Percentiles rank a stretch among this genome's conserved stretches.
Conservation (phyloP, 2,888 invertebrate species). For the Metellina segmentata region DNA sequence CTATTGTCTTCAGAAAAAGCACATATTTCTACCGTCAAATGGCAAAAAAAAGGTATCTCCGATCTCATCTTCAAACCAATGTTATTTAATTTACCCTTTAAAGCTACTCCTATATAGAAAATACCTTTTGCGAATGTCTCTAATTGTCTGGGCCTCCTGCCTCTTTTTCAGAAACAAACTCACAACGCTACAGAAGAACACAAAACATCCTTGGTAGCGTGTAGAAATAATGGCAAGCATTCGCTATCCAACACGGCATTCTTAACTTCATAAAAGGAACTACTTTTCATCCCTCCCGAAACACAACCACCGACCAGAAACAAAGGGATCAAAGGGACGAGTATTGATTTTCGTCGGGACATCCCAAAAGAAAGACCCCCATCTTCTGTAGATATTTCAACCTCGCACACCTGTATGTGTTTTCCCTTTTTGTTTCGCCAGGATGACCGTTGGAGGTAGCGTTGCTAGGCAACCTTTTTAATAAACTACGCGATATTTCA, state of each 20-base stretch:
- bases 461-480: constrained; percentile 61
- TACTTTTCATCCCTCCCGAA: not conserved
- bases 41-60: too few relatives aligned
- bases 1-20: too few relatives aligned
- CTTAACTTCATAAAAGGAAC: not conserved
- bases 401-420: constrained; percentile 43
- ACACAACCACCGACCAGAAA: not conserved
- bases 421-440: constrained; percentile 19
- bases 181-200: not conserved
- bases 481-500: constrained; percentile 12
- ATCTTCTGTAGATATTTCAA: constrained; percentile 28
- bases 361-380: constrained; percentile 20
- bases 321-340: not conserved
- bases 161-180: too few relatives aligned
- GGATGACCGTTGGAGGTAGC: constrained; percentile 23
- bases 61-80: too few relatives aligned
- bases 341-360: constrained; percentile 42
- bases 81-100: too few relatives aligned
- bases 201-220: not conserved
- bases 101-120: too few relatives aligned
- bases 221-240: not conserved
- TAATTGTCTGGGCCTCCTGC: too few relatives aligned
- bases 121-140: too few relatives aligned
- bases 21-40: too few relatives aligned
- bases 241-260: not conserved